Base-by-base conservation (phyloP, 1,140 invertebrate genomes). In the Platyscapa corneri region DNA sequence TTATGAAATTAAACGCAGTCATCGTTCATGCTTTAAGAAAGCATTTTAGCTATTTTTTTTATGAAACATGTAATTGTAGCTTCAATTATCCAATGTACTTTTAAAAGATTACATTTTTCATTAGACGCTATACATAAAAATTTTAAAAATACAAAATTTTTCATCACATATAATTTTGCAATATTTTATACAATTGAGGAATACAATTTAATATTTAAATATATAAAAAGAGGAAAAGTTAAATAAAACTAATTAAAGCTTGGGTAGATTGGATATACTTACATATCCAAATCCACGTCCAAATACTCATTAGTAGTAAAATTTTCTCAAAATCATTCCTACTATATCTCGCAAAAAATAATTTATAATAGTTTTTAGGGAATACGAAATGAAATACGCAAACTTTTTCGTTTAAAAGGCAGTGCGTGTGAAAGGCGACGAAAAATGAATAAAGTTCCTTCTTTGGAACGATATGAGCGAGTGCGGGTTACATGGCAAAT, bases 171-270 rank as follows among this genome's bases (percentile, higher is more conserved):
- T 37, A 32, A 67, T 65, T 32, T 67, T 67, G 5, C 39, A 67
- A 23, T 34, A 74, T 74, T 72, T 37, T 53, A 60, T 46, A 64
- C 53, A 10, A 77, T 53, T 72, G n/a, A n/a, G n/a, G n/a, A n/a
- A n/a, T n/a, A 78, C 37, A 79, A 56, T 84, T 81, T 65, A 46
- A 34, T 83, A n/a, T 6, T 64, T 64, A 81, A 75, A 46, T 81
- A 81, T 27, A 77, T 27, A 53, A 83, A 60, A 67, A 30, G 72
- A 49, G 27, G 72, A 75, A 75, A 39, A 85, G 37, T n/a, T 67
- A 49, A 10, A 70, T 82, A 78, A 86, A 34, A 16, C 85, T 82
- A 82, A 86, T 76, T 82, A 86, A 78, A 86, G 64, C 75, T 86
- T 78, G 80, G 72, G 72, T 56, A 16, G 49, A 81, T 85, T 67